Evolutionary conservation across 2,797 vertebrate species (phyloP).

Genomic region (Anguilla pacifica): DNA sequence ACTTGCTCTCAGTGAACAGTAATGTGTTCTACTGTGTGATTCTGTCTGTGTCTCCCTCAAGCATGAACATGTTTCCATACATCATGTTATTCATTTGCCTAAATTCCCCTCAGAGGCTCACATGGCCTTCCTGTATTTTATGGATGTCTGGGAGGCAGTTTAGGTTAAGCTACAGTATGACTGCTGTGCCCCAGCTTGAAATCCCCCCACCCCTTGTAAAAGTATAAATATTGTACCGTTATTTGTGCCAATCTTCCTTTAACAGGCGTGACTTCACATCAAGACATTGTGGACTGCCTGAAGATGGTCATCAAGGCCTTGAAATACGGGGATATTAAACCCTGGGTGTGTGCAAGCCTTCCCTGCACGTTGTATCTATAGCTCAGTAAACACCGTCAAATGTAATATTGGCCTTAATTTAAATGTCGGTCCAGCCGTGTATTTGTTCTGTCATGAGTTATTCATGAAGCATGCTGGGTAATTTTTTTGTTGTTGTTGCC

Average conservation of each 20-base stretch:
- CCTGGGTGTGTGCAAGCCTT: constrained; percentile 80
- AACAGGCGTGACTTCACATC: constrained; percentile 85
- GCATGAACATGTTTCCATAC: not conserved
- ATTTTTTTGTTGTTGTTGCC: not conserved
- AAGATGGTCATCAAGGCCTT: constrained; percentile 82
- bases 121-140: not conserved
- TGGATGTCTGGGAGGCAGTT: not conserved
- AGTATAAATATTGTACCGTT: not conserved
- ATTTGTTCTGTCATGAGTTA: not conserved
- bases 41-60: not conserved
- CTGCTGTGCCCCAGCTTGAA: not conserved
- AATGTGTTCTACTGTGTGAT: not conserved
- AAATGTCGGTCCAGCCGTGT: not conserved
- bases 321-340: constrained; percentile 81
- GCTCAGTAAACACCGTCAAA: not conserved
- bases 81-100: not conserved
- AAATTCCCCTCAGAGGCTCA: not conserved
- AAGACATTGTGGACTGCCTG: constrained; percentile 85
- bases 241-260: not conserved
- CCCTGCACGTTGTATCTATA: not conserved
- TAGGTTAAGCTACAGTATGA: not conserved
- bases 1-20: not conserved
- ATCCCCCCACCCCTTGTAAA: not conserved
- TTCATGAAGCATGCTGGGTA: not conserved
- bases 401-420: not conserved